phyloP scores from a whole-genome alignment of 2,113 vertebrate genomes.

The Entelurus aequoreus region DNA sequence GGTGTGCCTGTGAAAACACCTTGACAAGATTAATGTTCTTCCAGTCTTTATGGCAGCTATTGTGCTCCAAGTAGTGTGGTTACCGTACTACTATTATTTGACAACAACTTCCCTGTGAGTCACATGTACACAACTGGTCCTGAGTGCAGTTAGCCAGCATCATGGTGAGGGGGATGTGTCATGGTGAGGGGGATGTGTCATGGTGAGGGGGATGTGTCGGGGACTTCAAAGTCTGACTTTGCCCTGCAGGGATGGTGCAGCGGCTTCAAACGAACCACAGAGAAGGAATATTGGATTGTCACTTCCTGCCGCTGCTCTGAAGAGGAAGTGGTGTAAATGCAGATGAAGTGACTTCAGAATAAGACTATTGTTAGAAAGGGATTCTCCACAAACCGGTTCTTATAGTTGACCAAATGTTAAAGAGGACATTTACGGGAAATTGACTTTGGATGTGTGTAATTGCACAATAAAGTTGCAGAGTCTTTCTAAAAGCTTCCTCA shows the following conservation, averaged over 20 bases:
- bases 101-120: constrained; percentile 36
- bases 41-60: too few relatives aligned
- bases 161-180: not conserved
- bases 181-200: too few relatives aligned
- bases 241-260: not conserved
- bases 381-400: too few relatives aligned
- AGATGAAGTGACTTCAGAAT: too few relatives aligned
- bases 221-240: not conserved
- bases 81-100: constrained; percentile 20
- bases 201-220: not conserved
- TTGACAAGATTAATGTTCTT: not conserved
- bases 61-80: too few relatives aligned
- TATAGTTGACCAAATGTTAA: too few relatives aligned
- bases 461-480: too few relatives aligned
- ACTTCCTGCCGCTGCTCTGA: constrained; percentile 27
- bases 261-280: not conserved
- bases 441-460: too few relatives aligned
- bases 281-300: constrained; percentile 13
- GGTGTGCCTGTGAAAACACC: constrained; percentile 19
- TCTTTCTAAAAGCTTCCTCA: too few relatives aligned
- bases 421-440: too few relatives aligned
- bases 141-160: too few relatives aligned
- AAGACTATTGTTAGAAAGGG: too few relatives aligned
- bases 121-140: not conserved
- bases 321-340: constrained; percentile 37